Conservation (phyloP, 2,113 vertebrate genomes). For the Cebidichthys violaceus region DNA sequence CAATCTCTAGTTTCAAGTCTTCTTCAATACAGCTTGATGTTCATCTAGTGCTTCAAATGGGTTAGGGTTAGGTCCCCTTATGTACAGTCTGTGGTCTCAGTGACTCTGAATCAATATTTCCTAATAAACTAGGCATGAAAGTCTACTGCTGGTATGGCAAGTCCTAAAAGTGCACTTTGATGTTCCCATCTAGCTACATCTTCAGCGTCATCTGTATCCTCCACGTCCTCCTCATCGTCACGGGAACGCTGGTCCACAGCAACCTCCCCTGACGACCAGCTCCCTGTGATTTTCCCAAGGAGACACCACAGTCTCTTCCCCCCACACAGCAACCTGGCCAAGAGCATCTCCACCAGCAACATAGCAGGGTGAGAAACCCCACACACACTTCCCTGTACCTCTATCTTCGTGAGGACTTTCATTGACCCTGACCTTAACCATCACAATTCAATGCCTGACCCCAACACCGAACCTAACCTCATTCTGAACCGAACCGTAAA, state of each 20-base stretch:
- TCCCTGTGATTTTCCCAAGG: slow-evolving; percentile 44
- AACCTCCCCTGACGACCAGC: slow-evolving; percentile 84
- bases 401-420: background rate
- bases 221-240: slow-evolving; percentile 58
- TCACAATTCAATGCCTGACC: background rate
- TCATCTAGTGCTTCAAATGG: no score
- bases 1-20: background rate
- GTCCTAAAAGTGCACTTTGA: slow-evolving; percentile 2
- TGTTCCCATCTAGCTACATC: slow-evolving; percentile 43
- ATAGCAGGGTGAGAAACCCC: slow-evolving; percentile 88
- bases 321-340: slow-evolving; percentile 84
- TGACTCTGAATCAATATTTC: background rate
- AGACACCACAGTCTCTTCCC: slow-evolving; percentile 79
- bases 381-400: background rate
- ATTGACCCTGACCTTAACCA: background rate
- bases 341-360: slow-evolving; percentile 95
- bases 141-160: background rate
- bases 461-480: background rate
- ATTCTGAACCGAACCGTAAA: background rate
- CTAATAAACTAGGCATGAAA: background rate
- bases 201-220: slow-evolving; percentile 51
- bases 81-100: no score
- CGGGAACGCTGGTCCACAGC: slow-evolving; percentile 90
- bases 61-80: no score
- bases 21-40: background rate